Conservation (phyloP, 2,113 vertebrate genomes). For the Heterochromis multidens region DNA sequence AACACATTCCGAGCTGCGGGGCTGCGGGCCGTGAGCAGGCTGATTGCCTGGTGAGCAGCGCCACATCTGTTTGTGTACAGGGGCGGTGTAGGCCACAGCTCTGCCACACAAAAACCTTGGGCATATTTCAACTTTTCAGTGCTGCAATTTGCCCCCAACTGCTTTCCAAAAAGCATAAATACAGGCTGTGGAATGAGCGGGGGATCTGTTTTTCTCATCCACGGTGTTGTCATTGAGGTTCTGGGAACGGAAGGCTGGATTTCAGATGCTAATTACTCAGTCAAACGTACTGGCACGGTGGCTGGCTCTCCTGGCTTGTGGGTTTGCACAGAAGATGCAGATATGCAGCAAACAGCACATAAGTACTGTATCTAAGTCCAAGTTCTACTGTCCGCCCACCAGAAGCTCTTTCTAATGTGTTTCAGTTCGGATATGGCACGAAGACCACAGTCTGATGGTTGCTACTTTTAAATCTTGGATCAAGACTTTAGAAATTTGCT, state of each 20-base stretch:
- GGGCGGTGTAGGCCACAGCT: constrained; percentile 51
- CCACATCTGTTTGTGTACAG: constrained; percentile 60
- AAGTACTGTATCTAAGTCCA: neutral
- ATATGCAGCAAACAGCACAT: constrained; percentile 17
- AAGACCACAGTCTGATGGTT: neutral
- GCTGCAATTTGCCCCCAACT: constrained; percentile 54
- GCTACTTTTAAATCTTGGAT: neutral
- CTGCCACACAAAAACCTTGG: constrained; percentile 64
- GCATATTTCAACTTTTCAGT: constrained; percentile 60
- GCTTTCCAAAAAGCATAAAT: constrained; percentile 60
- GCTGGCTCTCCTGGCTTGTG: constrained; percentile 35
- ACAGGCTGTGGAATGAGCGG: constrained; percentile 37
- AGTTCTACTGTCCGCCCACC: constrained; percentile 6
- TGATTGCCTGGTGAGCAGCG: constrained; percentile 38
- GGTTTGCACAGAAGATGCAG: constrained; percentile 38
- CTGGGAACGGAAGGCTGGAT: constrained; percentile 61
- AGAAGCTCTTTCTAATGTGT: constrained; percentile 12
- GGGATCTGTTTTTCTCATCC: constrained; percentile 67
- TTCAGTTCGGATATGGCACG: neutral
- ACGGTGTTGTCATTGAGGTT: constrained; percentile 55
- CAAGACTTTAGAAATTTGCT: neutral
- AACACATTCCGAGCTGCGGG: constrained; percentile 57
- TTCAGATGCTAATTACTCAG: constrained; percentile 63
- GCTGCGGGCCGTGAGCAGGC: constrained; percentile 15
- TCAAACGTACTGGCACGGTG: constrained; percentile 56